Conservation (phyloP, 2,113 vertebrate genomes). For the Eretmodus cyanostictus region DNA sequence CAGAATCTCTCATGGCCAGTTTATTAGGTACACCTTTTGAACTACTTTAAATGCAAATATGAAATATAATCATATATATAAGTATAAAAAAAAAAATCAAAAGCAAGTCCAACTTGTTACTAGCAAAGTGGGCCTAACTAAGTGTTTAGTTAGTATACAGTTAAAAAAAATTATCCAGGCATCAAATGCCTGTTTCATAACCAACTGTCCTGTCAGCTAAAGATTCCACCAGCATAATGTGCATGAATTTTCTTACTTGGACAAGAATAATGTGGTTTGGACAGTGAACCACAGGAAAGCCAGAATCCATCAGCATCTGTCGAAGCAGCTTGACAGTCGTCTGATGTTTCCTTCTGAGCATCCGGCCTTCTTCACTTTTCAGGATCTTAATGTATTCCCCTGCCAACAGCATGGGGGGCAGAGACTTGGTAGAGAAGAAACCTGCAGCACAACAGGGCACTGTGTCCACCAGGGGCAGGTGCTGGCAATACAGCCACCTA, state of each 20-base stretch:
- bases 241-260: conserved; percentile 61
- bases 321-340: conserved; percentile 86
- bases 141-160: not conserved
- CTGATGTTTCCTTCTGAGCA: conserved; percentile 84
- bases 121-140: not conserved
- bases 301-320: conserved; percentile 88
- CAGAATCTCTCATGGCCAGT: not conserved
- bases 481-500: conserved; percentile 89
- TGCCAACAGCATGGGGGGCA: conserved; percentile 90
- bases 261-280: conserved; percentile 94
- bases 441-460: conserved; percentile 87
- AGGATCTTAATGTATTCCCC: conserved; percentile 79
- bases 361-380: conserved; percentile 80
- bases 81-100: not conserved
- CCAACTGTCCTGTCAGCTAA: not conserved
- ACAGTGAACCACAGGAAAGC: conserved; percentile 87
- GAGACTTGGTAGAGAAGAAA: conserved; percentile 92
- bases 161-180: not conserved
- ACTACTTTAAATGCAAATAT: not conserved
- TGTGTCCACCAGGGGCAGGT: conserved; percentile 81
- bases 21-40: not conserved
- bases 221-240: not conserved
- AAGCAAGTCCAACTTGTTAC: fast-evolving
- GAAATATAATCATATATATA: not conserved
- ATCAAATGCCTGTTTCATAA: not conserved